Conservation (phyloP, 2,888 invertebrate genomes). For the Limulus polyphemus region DNA sequence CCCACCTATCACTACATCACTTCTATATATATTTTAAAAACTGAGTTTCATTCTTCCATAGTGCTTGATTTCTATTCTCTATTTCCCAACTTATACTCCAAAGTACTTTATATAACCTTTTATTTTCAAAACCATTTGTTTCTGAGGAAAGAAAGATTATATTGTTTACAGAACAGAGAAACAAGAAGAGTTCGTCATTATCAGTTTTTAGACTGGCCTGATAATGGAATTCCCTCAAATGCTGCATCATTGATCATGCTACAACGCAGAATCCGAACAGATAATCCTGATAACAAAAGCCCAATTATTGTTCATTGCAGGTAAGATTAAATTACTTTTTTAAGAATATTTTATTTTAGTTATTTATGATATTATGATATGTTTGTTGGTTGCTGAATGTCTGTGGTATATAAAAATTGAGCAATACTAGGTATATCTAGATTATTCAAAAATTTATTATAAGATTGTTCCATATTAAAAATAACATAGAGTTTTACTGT, state of each 20-base stretch:
- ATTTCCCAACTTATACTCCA: no score
- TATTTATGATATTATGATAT: background rate
- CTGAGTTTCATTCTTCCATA: no score
- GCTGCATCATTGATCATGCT: slow-evolving; percentile 35
- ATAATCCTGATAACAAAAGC: slow-evolving; percentile 12
- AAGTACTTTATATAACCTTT: no score
- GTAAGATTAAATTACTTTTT: slow-evolving; percentile 3
- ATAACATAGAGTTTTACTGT: no score
- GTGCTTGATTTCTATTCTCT: no score
- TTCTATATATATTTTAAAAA: no score
- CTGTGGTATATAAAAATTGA: background rate
- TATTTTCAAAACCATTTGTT: no score
- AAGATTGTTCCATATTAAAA: no score
- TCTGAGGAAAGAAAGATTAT: no score
- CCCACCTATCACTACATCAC: no score
- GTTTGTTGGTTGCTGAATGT: background rate
- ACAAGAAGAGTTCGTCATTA: slow-evolving; percentile 36
- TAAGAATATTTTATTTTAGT: background rate
- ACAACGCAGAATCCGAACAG: slow-evolving; percentile 14
- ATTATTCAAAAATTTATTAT: no score
- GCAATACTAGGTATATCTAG: background rate
- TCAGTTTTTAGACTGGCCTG: slow-evolving; percentile 45
- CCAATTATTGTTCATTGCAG: slow-evolving; percentile 25
- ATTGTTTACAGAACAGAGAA: slow-evolving; percentile 8
- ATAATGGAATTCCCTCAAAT: slow-evolving; percentile 42